These are phyloP conservation scores for Trachelus troglodyta DNA, from an alignment of 2,888 invertebrate species.

Conservation along the genomic window DNA sequence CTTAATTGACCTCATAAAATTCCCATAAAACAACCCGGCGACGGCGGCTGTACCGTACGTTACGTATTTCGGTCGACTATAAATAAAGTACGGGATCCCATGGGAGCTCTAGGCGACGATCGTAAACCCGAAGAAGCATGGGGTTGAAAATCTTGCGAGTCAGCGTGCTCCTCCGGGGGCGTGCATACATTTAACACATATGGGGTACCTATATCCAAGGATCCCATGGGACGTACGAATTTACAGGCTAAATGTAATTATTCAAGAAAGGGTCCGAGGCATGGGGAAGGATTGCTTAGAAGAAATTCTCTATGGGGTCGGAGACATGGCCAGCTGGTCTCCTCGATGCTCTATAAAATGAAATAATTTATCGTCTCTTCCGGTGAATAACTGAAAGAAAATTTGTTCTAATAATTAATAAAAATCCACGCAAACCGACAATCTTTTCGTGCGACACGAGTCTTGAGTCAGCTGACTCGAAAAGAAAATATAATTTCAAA, in stretches of 20 bases:
- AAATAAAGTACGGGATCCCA: background rate
- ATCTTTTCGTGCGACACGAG: background rate
- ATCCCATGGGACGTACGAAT: conserved; percentile 1
- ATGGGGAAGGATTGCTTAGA: background rate
- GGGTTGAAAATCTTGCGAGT: background rate
- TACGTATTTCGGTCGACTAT: background rate
- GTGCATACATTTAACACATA: background rate
- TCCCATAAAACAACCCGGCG: background rate
- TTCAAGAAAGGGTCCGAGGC: background rate
- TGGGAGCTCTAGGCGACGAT: background rate
- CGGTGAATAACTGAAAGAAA: background rate
- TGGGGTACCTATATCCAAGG: background rate
- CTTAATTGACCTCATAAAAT: background rate
- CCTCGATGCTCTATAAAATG: background rate
- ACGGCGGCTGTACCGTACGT: background rate
- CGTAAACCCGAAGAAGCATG: background rate
- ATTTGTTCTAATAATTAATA: background rate
- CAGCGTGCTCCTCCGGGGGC: background rate
- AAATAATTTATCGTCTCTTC: background rate
- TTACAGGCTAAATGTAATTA: background rate
- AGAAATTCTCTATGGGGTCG: background rate
- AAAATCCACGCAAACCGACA: background rate
- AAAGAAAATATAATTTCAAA: background rate
- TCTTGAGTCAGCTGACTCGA: background rate
- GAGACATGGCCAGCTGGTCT: background rate